Evolutionary conservation across 2,888 invertebrate genomes (phyloP).

Genomic region (Scotopteryx bipunctaria): DNA sequence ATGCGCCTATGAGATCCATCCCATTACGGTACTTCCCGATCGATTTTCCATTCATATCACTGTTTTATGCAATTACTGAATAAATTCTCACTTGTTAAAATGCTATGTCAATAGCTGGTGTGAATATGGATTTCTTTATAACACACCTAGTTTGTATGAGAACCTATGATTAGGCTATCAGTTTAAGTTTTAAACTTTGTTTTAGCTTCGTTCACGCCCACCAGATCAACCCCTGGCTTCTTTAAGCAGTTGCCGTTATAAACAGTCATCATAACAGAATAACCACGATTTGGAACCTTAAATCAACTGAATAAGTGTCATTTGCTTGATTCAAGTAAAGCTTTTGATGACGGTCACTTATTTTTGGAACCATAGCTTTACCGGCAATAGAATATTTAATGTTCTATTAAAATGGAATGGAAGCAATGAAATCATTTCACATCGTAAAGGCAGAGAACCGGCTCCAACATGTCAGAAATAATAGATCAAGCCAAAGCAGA

Average conservation of each 20-base stretch:
- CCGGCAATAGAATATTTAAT: conserved; percentile 42
- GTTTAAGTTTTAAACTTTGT: conserved; percentile 30
- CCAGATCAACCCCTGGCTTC: conserved; percentile 23
- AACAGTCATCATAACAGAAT: background rate
- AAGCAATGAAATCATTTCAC: conserved; percentile 10
- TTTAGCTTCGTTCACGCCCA: conserved; percentile 44
- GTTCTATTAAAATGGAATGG: conserved; percentile 14
- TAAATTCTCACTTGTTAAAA: conserved; percentile 33
- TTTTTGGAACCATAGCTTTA: background rate
- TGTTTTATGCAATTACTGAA: conserved; percentile 28
- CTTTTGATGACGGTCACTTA: background rate
- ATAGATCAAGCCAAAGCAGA: conserved; percentile 60
- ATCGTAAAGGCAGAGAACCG: conserved; percentile 1
- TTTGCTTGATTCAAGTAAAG: background rate
- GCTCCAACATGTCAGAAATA: conserved; percentile 53
- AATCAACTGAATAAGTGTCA: background rate
- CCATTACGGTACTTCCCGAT: conserved; percentile 60
- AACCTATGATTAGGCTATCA: conserved; percentile 33
- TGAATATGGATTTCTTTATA: conserved; percentile 24
- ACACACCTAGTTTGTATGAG: conserved; percentile 22
- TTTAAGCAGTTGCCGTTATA: background rate
- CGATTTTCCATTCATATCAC: conserved; percentile 41
- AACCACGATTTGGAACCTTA: background rate
- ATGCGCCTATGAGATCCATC: conserved; percentile 53
- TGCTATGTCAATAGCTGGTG: conserved; percentile 20